Base-by-base conservation (phyloP, 2,113 vertebrate species). In the Synchiropus splendidus region DNA sequence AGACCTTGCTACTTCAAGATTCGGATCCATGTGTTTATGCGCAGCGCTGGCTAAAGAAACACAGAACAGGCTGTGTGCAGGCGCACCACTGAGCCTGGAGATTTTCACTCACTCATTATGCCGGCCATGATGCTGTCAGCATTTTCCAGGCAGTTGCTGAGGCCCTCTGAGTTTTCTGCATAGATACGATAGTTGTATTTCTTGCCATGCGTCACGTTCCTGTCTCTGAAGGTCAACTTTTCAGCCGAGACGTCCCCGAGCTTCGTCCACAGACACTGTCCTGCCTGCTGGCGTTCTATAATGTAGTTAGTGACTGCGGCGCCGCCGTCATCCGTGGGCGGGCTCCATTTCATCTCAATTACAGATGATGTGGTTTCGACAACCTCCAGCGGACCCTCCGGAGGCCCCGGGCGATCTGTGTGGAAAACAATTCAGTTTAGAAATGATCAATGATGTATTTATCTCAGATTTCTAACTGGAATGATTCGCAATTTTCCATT, bases 121-220 rank as follows among this genome's bases (percentile, higher is more conserved):
- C 80, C 85, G 52, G 86, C 77, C 72, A 85, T 85, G 59, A 89
- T 83, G 56, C 86, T 86, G 4, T 82, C 72, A 0, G 88, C 58
- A 0, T 90, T 90, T 52, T 89, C 83, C 76, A 94, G 70, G 0
- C 83, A 18, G 0, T 90, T 78, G 0, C 91, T 81, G 0, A 62
- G 32, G 9, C 89, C 91, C 68, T 92, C 87, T 0, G 81, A 71
- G 14, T 79, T 93, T 64, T 87, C 64, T 0, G 91, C 89, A 11
- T 68, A 80, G 65, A 93, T 84, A 2, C 79, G 84, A 76, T 91
- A 94, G 72, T 75, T 66, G 58, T 91, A 94, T 67, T 80, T 90
- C 56, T 43, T 77, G 44, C 88, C 88, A 50, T 66, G 81, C 18
- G 86, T 82, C 45, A 90, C 85, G 12, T 72, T 79, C 46, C 61